Evolutionary conservation across 2,888 invertebrate genomes (phyloP).

Genomic region (Epinotia brunnichana): DNA sequence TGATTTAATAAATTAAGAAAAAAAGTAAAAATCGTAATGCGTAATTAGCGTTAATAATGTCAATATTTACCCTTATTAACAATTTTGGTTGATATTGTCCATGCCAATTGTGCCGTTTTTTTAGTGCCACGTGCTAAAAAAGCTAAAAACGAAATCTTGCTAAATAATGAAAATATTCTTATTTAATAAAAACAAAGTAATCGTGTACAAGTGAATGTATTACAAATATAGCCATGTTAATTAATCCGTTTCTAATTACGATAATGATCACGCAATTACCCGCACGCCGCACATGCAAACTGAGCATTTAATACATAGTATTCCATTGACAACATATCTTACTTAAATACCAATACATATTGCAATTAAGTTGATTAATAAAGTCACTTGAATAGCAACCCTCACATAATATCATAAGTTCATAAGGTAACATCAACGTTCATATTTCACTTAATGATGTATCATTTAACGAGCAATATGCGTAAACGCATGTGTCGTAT

Average conservation of each 20-base stretch:
- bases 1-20: too few relatives aligned
- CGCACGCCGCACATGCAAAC: slow-evolving; percentile 8
- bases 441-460: neutral
- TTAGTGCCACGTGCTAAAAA: too few relatives aligned
- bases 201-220: neutral
- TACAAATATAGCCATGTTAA: slow-evolving; percentile 12
- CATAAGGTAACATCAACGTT: neutral
- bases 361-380: neutral
- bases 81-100: too few relatives aligned
- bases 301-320: neutral
- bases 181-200: neutral
- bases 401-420: neutral
- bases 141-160: too few relatives aligned
- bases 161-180: neutral
- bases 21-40: too few relatives aligned
- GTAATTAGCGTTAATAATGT: too few relatives aligned
- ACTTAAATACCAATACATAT: neutral
- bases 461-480: neutral
- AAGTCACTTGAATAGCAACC: neutral
- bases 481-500: slow-evolving; percentile 8
- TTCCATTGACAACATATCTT: neutral
- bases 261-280: slow-evolving; percentile 15
- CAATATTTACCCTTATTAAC: too few relatives aligned
- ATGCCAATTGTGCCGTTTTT: too few relatives aligned
- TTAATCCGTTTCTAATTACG: slow-evolving; percentile 24